Base-by-base conservation (phyloP, 2,888 invertebrate genomes). In the Acanthoscelides obtectus region DNA sequence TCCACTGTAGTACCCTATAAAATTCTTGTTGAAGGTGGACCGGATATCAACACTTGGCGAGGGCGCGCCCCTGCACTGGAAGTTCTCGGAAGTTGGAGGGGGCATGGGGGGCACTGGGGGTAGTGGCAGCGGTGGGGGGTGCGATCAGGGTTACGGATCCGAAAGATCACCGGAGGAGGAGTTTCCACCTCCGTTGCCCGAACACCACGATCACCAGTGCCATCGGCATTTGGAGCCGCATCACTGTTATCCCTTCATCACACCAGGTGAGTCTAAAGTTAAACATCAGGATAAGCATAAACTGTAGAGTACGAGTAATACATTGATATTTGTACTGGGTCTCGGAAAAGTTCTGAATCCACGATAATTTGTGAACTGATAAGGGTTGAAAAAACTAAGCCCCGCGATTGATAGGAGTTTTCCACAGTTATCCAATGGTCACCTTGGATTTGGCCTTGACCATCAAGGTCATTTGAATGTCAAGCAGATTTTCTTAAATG, bases 91-190 rank as follows among this genome's bases (percentile, higher is more conserved):
- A 74, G 82, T 6, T 79, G 69, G 85, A 84, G 74, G 84, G 83
- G 27, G 83, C 80, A 45, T 12, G 74, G 82, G 21, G 79, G 69
- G 85, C 84, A 73, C 84, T 83, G 27, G 83, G 90, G 89, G 81
- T 74, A 72, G 68, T 74, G 75, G 67, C 76, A 75, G 68, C 74
- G 76, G 66, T 12, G 66, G 20, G 21, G 66, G 66, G 6, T 90
- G 89, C 81, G 93, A 93, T 84, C 93, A 93, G 82, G 93, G 93
- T 64, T 93, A 93, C 84, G 93, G 91, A 0, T 92, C 92, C 12
- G 93, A 93, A 82, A 86, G 92, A 67, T 93, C 93, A 0, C 93
- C 93, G 0, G 93, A 93, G 84, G 93, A 93, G 76, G 93, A 93
- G 84, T 90, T 89, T 85, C 91, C 91, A 27, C 92, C 92, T 5